Evolutionary conservation across 2,797 vertebrate genomes (phyloP).

Genomic region (Florisuga fusca): DNA sequence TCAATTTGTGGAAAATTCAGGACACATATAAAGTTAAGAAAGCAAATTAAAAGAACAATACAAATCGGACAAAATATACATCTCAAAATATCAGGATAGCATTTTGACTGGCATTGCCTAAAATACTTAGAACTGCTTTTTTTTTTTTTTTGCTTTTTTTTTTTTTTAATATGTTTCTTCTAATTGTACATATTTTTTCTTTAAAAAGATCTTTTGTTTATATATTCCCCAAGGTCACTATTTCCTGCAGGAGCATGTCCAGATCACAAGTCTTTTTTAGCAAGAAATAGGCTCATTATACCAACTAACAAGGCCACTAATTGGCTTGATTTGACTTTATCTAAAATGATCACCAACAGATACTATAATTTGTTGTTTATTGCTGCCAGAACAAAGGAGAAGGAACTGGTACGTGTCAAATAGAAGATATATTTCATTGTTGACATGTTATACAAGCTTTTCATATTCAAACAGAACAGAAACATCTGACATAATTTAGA

Average conservation of each 20-base stretch:
- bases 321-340: constrained; percentile 80
- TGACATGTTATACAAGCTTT: constrained; percentile 74
- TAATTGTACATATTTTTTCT: constrained; percentile 71
- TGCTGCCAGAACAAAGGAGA: constrained; percentile 70
- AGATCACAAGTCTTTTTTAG: constrained; percentile 79
- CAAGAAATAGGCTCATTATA: constrained; percentile 83
- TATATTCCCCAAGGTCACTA: constrained; percentile 81
- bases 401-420: constrained; percentile 65
- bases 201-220: constrained; percentile 79
- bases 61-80: constrained; percentile 87
- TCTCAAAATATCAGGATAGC: constrained; percentile 86
- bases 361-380: constrained; percentile 69
- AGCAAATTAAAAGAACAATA: constrained; percentile 86
- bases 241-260: constrained; percentile 81
- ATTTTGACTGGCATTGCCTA: constrained; percentile 83
- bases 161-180: constrained; percentile 74
- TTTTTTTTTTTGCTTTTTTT: constrained; percentile 28
- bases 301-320: constrained; percentile 78
- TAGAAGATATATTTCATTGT: constrained; percentile 73
- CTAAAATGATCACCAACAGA: constrained; percentile 78
- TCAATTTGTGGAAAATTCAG: constrained; percentile 86
- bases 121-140: constrained; percentile 81
- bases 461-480: constrained; percentile 75
- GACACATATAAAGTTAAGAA: constrained; percentile 87
- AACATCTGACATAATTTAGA: constrained; percentile 77